phyloP scores from a whole-genome alignment of 2,113 vertebrate species.

The Malurus alboscapulatus region DNA sequence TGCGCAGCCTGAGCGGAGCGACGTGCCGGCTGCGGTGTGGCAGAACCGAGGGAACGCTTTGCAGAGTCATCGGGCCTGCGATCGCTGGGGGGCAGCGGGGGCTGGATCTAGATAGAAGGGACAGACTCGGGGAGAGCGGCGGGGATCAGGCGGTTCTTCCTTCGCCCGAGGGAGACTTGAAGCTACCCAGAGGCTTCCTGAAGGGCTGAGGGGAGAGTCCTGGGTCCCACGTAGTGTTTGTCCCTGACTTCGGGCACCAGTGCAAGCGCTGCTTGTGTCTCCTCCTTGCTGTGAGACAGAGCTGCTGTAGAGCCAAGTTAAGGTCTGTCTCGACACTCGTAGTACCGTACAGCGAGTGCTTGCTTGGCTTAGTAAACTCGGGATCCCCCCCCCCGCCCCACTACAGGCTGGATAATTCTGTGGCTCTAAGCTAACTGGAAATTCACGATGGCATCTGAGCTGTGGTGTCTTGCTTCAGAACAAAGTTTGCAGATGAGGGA shows the following conservation, averaged over 20 bases:
- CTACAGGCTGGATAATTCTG: not conserved
- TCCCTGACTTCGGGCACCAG: not conserved
- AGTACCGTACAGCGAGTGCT: no score
- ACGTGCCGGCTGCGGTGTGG: accelerated
- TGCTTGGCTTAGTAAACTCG: no score
- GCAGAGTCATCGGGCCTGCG: constrained; percentile 61
- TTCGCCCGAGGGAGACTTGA: accelerated
- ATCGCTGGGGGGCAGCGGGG: not conserved
- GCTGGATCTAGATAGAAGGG: not conserved
- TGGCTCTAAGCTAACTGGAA: not conserved
- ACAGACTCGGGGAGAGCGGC: not conserved
- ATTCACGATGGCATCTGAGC: accelerated
- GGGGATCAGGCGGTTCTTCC: accelerated
- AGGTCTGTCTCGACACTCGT: not conserved
- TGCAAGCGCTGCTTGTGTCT: not conserved
- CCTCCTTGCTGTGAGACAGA: not conserved
- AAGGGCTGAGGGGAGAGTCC: no score
- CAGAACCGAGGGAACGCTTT: not conserved
- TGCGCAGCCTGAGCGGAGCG: accelerated
- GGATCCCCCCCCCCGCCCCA: accelerated
- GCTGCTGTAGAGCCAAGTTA: accelerated
- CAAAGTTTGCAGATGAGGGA: not conserved
- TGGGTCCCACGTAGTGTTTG: accelerated
- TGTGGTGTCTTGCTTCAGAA: not conserved
- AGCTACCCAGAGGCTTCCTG: not conserved